Conservation (phyloP, 2,113 vertebrate genomes). For the Cinclus cinclus region DNA sequence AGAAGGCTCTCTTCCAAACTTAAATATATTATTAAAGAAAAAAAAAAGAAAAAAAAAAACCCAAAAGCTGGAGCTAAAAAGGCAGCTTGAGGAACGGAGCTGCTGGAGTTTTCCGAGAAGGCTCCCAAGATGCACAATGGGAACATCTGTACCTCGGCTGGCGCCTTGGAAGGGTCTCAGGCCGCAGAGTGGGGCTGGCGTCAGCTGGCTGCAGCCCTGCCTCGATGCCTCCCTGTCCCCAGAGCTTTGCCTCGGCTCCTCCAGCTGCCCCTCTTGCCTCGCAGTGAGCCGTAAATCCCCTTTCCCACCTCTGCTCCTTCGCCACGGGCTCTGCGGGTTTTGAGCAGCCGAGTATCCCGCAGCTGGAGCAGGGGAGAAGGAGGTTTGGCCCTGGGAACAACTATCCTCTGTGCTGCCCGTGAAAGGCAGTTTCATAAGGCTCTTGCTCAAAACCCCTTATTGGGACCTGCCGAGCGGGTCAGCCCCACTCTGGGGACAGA, state of each 20-base stretch:
- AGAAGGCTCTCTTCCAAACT: conserved; percentile 3
- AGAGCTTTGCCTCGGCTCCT: conserved; percentile 7
- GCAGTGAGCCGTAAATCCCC: conserved; percentile 28
- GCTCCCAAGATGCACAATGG: conserved; percentile 66
- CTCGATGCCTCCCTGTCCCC: conserved; percentile 3
- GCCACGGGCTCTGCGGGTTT: background rate
- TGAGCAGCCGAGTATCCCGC: background rate
- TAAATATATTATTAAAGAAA: background rate
- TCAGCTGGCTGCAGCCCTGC: conserved; percentile 49
- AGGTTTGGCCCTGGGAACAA: conserved; percentile 58
- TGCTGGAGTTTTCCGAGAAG: conserved; percentile 66
- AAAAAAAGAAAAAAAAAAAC: background rate
- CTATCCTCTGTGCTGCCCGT: conserved; percentile 48
- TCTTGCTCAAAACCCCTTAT: conserved; percentile 20
- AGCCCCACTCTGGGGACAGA: background rate
- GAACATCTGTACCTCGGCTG: conserved; percentile 64
- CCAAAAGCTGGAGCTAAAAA: conserved; percentile 18
- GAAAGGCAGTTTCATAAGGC: conserved; percentile 57
- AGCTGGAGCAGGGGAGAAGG: background rate
- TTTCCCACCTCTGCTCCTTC: background rate
- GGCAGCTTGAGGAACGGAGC: conserved; percentile 23
- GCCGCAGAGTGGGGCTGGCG: conserved; percentile 58
- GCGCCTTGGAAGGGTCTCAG: conserved; percentile 65
- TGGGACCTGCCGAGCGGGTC: background rate
- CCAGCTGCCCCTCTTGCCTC: background rate